Conservation (phyloP, 2,888 invertebrate species). For the Erannis defoliaria region DNA sequence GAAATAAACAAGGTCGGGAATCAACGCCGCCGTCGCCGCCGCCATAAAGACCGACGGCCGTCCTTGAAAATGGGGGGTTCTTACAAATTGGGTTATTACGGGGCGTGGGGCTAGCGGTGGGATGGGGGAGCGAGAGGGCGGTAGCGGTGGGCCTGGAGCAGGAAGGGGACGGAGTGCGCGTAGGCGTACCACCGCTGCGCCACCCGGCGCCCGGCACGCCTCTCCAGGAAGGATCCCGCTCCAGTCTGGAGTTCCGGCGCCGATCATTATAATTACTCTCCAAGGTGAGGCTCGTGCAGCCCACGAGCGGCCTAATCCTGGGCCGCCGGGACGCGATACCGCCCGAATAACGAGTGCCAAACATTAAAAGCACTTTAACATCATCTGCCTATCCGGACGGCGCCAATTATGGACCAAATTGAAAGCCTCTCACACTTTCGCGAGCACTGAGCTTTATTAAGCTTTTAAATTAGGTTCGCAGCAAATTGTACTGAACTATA, state of each 20-base stretch:
- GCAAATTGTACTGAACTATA: slow-evolving; percentile 49
- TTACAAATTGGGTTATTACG: slow-evolving; percentile 87
- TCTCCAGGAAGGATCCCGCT: slow-evolving; percentile 82
- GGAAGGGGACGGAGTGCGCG: slow-evolving; percentile 68
- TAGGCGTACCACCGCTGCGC: slow-evolving; percentile 82
- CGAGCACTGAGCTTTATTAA: slow-evolving; percentile 63
- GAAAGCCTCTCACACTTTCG: slow-evolving; percentile 67
- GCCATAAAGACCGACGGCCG: slow-evolving; percentile 87
- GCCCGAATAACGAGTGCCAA: slow-evolving; percentile 73
- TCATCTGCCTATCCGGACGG: slow-evolving; percentile 70
- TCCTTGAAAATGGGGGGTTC: slow-evolving; percentile 86
- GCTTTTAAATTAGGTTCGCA: slow-evolving; percentile 53
- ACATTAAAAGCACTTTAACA: slow-evolving; percentile 78
- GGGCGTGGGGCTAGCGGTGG: slow-evolving; percentile 78
- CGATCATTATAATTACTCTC: slow-evolving; percentile 87
- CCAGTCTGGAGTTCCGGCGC: slow-evolving; percentile 82
- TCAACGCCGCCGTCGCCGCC: slow-evolving; percentile 85
- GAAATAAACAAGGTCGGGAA: slow-evolving; percentile 87
- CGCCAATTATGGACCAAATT: slow-evolving; percentile 74
- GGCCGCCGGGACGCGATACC: slow-evolving; percentile 74
- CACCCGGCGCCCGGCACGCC: slow-evolving; percentile 81
- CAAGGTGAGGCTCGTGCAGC: slow-evolving; percentile 80
- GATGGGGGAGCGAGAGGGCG: slow-evolving; percentile 65
- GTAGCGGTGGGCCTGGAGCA: slow-evolving; percentile 45
- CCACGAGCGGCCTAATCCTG: slow-evolving; percentile 78